These are phyloP conservation scores for Linurgus olivaceus DNA, from an alignment of 2,797 vertebrate genomes.

Conservation along the genomic window DNA sequence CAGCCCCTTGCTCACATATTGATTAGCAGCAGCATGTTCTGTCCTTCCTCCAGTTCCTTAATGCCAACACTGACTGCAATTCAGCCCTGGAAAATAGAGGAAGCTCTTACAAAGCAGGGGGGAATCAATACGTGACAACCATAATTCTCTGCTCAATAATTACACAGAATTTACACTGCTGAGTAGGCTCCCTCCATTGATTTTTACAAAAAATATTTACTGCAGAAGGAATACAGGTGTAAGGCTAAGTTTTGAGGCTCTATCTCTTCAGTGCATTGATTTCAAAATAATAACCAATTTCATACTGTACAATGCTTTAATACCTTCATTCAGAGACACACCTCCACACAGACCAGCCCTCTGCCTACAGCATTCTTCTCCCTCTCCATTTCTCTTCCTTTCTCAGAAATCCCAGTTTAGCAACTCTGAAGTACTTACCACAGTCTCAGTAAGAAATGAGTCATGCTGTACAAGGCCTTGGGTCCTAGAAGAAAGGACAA, in stretches of 20 bases:
- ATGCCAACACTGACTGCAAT: background rate
- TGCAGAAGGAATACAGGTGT: background rate
- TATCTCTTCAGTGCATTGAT: slow-evolving; percentile 14
- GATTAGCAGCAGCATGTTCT: background rate
- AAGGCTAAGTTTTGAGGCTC: background rate
- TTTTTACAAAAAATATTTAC: slow-evolving; percentile 57
- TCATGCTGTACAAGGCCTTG: background rate
- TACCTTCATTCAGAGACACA: background rate
- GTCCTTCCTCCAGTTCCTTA: background rate
- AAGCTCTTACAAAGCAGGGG: slow-evolving; percentile 22
- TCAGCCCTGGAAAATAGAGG: background rate
- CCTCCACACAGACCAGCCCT: background rate
- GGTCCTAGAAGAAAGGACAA: background rate
- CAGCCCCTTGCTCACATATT: background rate
- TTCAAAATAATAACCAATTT: slow-evolving; percentile 28
- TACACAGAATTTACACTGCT: slow-evolving; percentile 32
- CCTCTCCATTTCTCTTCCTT: background rate
- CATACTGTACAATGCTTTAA: background rate
- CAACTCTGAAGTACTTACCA: background rate
- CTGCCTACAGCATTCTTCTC: background rate
- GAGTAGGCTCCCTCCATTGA: slow-evolving; percentile 42
- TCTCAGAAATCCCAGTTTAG: background rate
- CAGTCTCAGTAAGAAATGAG: background rate
- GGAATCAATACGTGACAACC: slow-evolving; percentile 51
- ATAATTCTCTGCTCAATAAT: slow-evolving; percentile 56